Percentiles rank a stretch among this genome's conserved stretches.
Conservation (phyloP, 2,888 invertebrate species). For the Tenthredo distinguenda region DNA sequence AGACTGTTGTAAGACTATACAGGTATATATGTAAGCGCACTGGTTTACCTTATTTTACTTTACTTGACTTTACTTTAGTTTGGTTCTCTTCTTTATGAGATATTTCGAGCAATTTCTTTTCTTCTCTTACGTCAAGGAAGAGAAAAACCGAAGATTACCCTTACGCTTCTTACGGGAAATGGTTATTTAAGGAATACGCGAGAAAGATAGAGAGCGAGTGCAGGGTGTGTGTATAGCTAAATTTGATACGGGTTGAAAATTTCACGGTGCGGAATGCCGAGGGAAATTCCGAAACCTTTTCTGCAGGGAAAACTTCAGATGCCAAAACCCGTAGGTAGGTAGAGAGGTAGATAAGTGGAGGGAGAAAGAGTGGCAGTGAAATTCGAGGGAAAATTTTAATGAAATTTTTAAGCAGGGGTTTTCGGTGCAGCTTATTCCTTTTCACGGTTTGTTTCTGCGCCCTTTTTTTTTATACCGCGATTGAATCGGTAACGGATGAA, state of each 20-base stretch:
- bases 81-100: not conserved
- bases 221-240: not conserved
- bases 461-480: too few relatives aligned
- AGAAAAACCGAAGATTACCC: not conserved
- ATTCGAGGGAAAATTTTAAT: not conserved
- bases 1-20: not conserved
- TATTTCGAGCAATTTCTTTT: not conserved
- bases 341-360: not conserved
- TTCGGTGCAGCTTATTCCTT: not conserved
- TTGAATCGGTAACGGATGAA: too few relatives aligned
- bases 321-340: not conserved
- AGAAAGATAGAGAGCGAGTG: not conserved
- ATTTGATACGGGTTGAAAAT: conserved; percentile 12
- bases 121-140: not conserved
- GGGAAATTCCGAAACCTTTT: conserved; percentile 23
- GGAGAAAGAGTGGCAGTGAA: not conserved
- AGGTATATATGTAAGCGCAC: not conserved
- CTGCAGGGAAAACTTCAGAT: conserved; percentile 3
- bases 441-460: not conserved
- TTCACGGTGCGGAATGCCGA: not conserved
- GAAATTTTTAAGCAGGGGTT: conserved; percentile 18
- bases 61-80: not conserved
- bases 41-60: not conserved
- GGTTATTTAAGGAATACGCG: not conserved
- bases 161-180: not conserved